Percentiles rank a stretch among this genome's conserved stretches.
Evolutionary conservation across 2,797 vertebrate genomes (phyloP).

Genomic region (Rhabdophis nuchalis): DNA sequence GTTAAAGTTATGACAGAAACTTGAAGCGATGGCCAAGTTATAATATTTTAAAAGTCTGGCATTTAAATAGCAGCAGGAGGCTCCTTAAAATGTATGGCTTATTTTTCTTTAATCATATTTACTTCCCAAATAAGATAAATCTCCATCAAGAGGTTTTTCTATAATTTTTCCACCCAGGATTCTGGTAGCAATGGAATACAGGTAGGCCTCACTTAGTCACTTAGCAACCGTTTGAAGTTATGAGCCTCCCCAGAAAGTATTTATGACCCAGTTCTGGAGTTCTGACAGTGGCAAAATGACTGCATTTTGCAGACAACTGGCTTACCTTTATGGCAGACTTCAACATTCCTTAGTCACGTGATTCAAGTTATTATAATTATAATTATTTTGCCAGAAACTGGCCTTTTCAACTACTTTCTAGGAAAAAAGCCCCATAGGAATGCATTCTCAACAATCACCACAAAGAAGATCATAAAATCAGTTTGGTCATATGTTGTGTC

Average conservation of each 20-base stretch:
- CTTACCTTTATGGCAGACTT: neutral
- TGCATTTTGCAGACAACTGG: neutral
- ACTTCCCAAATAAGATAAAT: neutral
- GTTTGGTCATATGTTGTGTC: neutral
- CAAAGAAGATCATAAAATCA: neutral
- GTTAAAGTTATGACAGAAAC: neutral
- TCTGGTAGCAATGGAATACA: neutral
- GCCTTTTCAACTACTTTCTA: neutral
- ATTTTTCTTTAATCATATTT: neutral
- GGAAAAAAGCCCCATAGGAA: neutral
- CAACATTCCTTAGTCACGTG: too few species aligned
- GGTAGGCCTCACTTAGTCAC: neutral
- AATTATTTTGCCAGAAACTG: neutral
- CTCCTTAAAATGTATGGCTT: neutral
- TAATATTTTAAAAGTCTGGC: neutral
- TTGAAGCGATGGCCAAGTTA: neutral
- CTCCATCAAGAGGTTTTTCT: neutral
- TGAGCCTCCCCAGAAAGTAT: neutral
- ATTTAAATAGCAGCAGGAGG: neutral
- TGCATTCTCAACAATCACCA: neutral
- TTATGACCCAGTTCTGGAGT: neutral
- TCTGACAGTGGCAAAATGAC: neutral
- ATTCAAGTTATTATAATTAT: neutral
- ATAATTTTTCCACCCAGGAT: neutral
- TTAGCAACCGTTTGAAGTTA: neutral